A percentile compares a stretch with the other conserved stretches of the same genome.
These are phyloP conservation scores for Pyrrhia umbra DNA, from an alignment of 2,888 invertebrate genomes.

Conservation along the genomic window DNA sequence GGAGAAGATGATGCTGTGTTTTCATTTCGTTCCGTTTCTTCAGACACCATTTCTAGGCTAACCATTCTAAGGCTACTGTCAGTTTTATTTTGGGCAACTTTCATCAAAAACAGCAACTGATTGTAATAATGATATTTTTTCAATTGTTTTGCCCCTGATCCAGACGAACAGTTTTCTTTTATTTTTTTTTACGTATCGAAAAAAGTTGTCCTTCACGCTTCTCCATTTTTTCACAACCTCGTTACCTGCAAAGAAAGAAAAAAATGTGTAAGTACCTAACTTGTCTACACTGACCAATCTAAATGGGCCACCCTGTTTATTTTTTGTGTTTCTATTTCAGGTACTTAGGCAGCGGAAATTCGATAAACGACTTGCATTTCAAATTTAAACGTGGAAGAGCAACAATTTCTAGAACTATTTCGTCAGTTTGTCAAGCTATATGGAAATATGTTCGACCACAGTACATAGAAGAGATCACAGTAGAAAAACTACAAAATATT, in stretches of 20 bases:
- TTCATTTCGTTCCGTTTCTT: constrained; percentile 55
- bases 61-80: no score
- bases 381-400: constrained; percentile 33
- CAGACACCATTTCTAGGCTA: constrained; percentile 46
- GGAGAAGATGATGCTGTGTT: constrained; percentile 30
- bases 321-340: constrained; percentile 27
- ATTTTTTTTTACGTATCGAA: constrained; percentile 29
- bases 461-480: constrained; percentile 13
- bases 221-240: constrained; percentile 25
- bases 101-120: constrained; percentile 17
- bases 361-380: constrained; percentile 26
- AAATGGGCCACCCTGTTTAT: constrained; percentile 36
- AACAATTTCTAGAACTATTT: constrained; percentile 20
- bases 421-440: constrained; percentile 21
- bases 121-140: constrained; percentile 14
- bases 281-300: constrained; percentile 14
- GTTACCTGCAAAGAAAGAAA: constrained; percentile 27
- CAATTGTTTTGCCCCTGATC: constrained; percentile 23
- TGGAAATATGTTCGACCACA: constrained; percentile 21
- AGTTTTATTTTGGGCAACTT: constrained; percentile 32
- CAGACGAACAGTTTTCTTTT: constrained; percentile 20
- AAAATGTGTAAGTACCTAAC: constrained; percentile 16
- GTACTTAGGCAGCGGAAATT: constrained; percentile 30
- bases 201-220: constrained; percentile 27
- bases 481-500: constrained; percentile 17